Percentiles rank a stretch among this genome's conserved stretches.
Conservation (phyloP, 2,113 vertebrate species). For the Ploceus nigricollis region DNA sequence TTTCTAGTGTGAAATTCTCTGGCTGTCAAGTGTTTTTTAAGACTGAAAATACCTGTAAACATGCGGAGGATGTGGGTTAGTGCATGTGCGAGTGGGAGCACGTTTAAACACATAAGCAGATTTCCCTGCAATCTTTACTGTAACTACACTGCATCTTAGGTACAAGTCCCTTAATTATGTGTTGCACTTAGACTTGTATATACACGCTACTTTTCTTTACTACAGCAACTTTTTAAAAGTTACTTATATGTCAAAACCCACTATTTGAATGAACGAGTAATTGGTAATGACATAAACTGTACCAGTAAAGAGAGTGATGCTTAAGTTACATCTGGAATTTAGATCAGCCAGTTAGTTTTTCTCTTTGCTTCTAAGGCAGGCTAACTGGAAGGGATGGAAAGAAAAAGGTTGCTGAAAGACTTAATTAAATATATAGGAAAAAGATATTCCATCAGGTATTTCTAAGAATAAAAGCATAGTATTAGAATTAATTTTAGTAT, state of each 20-base stretch:
- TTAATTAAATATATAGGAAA: neutral
- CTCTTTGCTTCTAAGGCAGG: neutral
- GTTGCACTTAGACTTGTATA: neutral
- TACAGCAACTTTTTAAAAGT: neutral
- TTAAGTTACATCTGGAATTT: neutral
- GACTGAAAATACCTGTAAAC: neutral
- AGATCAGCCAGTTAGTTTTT: neutral
- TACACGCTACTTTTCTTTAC: neutral
- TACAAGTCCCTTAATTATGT: neutral
- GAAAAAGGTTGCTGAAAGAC: neutral
- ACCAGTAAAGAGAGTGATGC: neutral
- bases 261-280: neutral
- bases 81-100: accelerated
- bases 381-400: neutral
- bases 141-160: neutral
- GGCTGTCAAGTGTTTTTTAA: neutral
- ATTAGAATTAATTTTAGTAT: neutral
- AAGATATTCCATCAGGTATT: neutral
- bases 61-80: neutral
- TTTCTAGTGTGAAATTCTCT: neutral
- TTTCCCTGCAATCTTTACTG: neutral
- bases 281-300: neutral
- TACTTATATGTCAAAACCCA: neutral
- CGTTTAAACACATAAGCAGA: neutral
- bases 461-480: neutral